Base-by-base conservation (phyloP, 2,797 vertebrate species). In the Anguilla pacifica region DNA sequence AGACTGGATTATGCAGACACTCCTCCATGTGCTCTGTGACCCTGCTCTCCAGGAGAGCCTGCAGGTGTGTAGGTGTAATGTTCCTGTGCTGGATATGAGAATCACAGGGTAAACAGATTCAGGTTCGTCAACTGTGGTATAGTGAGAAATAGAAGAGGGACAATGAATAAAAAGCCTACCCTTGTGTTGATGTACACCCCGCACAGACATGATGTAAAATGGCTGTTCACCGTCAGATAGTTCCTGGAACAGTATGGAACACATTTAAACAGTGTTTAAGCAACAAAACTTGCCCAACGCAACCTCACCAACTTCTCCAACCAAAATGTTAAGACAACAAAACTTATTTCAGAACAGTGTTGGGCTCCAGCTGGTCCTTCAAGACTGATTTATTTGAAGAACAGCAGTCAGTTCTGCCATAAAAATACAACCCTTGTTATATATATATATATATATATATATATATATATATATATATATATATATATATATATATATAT, bases 181-280 rank as follows among this genome's bases (percentile, higher is more conserved):
- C 93, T 92, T 0, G 96, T 97, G 88, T 94, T 95, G 89, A 99
- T 94, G 92, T 95, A 92, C 13, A 99, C 79, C n/a, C 98, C 98
- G 94, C 98, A 99, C 0, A 90, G 92, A 91, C 98, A 99, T 22
- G 94, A 92, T 61, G 97, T 94, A 51, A 96, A 95, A 84, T 94
- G 91, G 70, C 91, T 93, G 89, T 90, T 95, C 89, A 99, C 93
- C 0, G 92, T 96, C 91, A 99, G 91, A 92, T 97, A 94, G 92
- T 96, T 97, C 92, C 98, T 99, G 93, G 0, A 89, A 91, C 88
- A 94, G 79, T 92, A 35, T 22, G 28, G 1, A 28, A 39, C 39
- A 51, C 0, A 64, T 5, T 6, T 64, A 15, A 87, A 19, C 15
- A 31, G 25, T 35, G 67, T 13, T 85, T 53, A 3, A 51, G 67